Evolutionary conservation across 2,797 vertebrate species (phyloP), one percentile per base, ranked within the genome.

Genomic region (Lindbergichthys nudifrons): DNA sequence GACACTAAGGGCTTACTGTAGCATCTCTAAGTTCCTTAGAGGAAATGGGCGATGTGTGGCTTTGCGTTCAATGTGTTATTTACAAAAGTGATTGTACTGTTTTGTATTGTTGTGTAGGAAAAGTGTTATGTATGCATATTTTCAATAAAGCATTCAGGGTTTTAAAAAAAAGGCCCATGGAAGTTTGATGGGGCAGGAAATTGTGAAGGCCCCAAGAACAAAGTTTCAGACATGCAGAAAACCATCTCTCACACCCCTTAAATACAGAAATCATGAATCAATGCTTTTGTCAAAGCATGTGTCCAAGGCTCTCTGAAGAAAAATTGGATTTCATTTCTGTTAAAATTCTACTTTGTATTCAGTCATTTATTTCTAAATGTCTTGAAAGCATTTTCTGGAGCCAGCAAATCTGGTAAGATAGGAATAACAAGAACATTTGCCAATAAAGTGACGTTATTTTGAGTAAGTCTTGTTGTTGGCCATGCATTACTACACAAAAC

Each of bases 61-160:
- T 93, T 89, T 92, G 90, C 91, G 88, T 95, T 93, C 80, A 93
- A 92, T 93, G 92, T 95, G 92, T 93, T 94, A 92, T 91, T 93
- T 93, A 81, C 91, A 92, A 92, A 94, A 93, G 94, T 95, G 93
- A 95, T 95, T 95, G 94, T 96, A 95, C 89, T 92, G 93, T 95
- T 94, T 93, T 93, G 94, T 95, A 94, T 93, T 90, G 91, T 94
- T 92, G 89, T 94, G 94, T 95, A 95, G 94, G 94, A 94, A 92
- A 95, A 94, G 91, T 95, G 94, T 94, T 90, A 94, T 92, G 94
- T 95, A 95, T 94, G 93, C 93, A 95, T 95, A 95, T 95, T 95
- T 96, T 96, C 92, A 96, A 95, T 96, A 96, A 96, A 96, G 93
- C 89, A 95, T 95, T 95, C 94, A 95, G 94, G 94, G 92, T 96